Evolutionary conservation across 2,888 invertebrate genomes (phyloP).

Genomic region (Cephus pulcher): DNA sequence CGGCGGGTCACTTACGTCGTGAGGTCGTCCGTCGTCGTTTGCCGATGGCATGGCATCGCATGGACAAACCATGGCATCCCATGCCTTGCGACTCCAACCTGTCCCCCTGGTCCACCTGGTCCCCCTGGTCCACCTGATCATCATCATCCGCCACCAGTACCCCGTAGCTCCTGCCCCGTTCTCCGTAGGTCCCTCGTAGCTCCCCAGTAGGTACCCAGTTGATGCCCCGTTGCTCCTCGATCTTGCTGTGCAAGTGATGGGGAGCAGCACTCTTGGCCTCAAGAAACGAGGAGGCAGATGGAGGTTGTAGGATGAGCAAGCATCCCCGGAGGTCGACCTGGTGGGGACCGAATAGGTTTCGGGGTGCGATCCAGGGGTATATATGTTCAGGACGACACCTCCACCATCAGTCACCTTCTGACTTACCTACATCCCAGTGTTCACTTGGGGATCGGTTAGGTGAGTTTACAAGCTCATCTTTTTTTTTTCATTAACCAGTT

Average conservation of each 20-base stretch:
- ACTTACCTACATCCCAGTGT: slow-evolving; percentile 55
- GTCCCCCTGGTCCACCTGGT: slow-evolving; percentile 14
- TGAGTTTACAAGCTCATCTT: slow-evolving; percentile 38
- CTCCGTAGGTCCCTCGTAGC: too few relatives aligned
- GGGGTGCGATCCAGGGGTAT: slow-evolving; percentile 58
- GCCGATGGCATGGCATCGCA: slow-evolving; percentile 29
- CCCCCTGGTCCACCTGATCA: neutral
- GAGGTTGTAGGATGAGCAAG: slow-evolving; percentile 38
- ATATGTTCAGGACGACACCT: slow-evolving; percentile 59
- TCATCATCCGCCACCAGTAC: neutral
- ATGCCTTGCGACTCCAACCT: neutral
- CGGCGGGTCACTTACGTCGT: slow-evolving; percentile 55
- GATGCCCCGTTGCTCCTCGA: neutral
- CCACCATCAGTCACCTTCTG: slow-evolving; percentile 61
- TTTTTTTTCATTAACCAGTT: too few relatives aligned
- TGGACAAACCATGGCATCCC: neutral
- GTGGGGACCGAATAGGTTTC: slow-evolving; percentile 35
- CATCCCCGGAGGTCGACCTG: slow-evolving; percentile 34
- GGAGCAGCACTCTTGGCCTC: slow-evolving; percentile 5
- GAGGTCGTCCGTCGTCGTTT: slow-evolving; percentile 50
- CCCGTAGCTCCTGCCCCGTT: too few relatives aligned
- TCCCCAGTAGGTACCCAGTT: too few relatives aligned
- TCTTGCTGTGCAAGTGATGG: neutral
- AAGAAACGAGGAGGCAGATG: slow-evolving; percentile 32
- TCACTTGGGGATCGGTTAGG: slow-evolving; percentile 51